phyloP scores from a whole-genome alignment of 2,797 vertebrate species.

The Sciurus carolinensis region DNA sequence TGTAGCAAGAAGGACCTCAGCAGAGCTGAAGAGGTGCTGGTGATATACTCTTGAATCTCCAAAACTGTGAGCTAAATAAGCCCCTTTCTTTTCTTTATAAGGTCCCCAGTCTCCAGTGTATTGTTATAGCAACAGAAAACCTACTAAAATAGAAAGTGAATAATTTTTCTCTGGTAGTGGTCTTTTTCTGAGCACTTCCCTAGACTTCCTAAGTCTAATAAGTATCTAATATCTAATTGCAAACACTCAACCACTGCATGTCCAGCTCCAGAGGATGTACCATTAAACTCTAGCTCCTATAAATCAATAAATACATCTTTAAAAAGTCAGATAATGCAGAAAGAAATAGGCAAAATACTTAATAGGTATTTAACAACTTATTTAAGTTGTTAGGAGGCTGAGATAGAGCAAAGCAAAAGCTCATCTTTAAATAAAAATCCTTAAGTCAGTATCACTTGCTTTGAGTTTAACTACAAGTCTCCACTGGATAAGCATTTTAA shows the following conservation, averaged over 20 bases:
- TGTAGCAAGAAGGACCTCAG: background rate
- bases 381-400: background rate
- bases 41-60: background rate
- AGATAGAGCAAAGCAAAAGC: background rate
- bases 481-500: background rate
- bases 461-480: background rate
- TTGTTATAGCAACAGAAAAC: background rate
- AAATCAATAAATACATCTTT: background rate
- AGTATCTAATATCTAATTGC: background rate
- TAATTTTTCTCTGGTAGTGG: background rate
- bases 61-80: background rate
- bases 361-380: background rate
- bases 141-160: background rate
- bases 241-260: background rate
- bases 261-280: background rate
- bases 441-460: background rate
- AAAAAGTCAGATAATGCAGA: background rate
- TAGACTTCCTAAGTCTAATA: background rate
- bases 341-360: conserved; percentile 1
- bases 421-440: conserved; percentile 9
- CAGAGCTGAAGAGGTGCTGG: background rate
- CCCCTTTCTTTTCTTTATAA: background rate
- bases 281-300: background rate
- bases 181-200: background rate
- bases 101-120: background rate